Base-by-base conservation (phyloP, 2,113 vertebrate genomes). In the Sebastes schlegelii region DNA sequence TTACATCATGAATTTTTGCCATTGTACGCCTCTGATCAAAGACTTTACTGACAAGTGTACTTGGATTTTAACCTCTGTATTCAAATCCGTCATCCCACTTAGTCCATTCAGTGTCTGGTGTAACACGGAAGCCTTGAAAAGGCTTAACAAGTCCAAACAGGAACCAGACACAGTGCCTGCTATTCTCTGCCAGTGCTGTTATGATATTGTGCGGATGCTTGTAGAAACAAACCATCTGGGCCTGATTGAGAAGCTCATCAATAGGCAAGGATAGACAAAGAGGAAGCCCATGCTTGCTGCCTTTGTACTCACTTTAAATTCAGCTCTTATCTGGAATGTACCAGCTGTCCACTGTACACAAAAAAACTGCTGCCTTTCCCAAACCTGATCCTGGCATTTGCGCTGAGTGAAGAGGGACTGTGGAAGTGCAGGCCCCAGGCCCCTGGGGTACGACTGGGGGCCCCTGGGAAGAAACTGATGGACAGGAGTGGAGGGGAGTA, bases 261-360 rank as follows among this genome's bases (percentile, higher is more conserved):
- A 90, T 93, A 82, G 88, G 72, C 60, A 86, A 73, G 60, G 78
- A 74, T 26, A 87, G 89, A 92, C 83, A 92, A 91, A 92, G 86
- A 91, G 82, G 74, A 92, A 89, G 81, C 85, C 63, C 70, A 51
- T 63, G 90, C 88, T 91, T 77, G 83, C 77, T 82, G 84, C 82
- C 84, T 94, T 94, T 93, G 93, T 94, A 89, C 79, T 84, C 88
- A 88, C 92, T 94, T 94, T 89, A 94, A 92, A 95, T 94, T 94
- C 93, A 93, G 92, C 94, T 94, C 94, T 94, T 95, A 95, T 96
- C 94, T 94, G 90, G 94, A 94, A 95, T 95, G 94, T 94, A 92
- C 86, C 94, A 96, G 95, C 95, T 95, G 95, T 94, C 93, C 90
- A 93, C 84, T 87, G 91, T 88, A 92, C 85, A 94, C 92, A 95